Evolutionary conservation across 2,797 vertebrate species (phyloP), one percentile per base, ranked within the genome.

Genomic region (Adelosebastes latens): DNA sequence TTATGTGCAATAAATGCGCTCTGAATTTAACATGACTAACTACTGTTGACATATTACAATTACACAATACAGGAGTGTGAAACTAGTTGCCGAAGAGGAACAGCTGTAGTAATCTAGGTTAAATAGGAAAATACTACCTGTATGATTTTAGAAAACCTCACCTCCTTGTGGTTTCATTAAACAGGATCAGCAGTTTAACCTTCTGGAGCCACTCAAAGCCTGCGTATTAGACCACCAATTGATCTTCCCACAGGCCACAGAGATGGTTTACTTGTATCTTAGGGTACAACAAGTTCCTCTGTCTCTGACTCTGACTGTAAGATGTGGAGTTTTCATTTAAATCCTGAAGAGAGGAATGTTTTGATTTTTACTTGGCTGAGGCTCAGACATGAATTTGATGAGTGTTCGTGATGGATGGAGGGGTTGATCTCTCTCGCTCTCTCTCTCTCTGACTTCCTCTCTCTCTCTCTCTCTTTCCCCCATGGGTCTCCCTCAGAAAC

Each of bases 371-470:
- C 59, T 73, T 88, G 66, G 63, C 65, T 62, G 13, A 52, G 34
- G 49, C 55, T 78, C 32, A 84, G 79, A 88, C 49, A 39, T 78
- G 81, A 77, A 86, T 84, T 86, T 82, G 61, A 81, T 84, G 58
- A 9, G 64, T 69, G 22, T 63, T 82, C 1, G 8, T 87, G 61
- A 86, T 77, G 56, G 25, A 79, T 75, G 29, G 34, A 72, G 52
- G 22, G 34, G 29, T 82, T 79, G 67, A 55, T 63, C n/a, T n/a
- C 56, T 58, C 60, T 68, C 18, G 58, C 55, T 11, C 24, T 27
- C 13, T 31, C 29, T 55, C n/a, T 20, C 55, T 58, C 67, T 70
- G 8, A 20, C 53, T 46, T 52, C 65, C 29, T 55, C n/a, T 20
- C 32, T 34, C 5, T 7, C 7, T 59, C 34, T n/a, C 29, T 31